Base-by-base conservation (phyloP, 2,797 vertebrate genomes). In the Ficedula albicollis region DNA sequence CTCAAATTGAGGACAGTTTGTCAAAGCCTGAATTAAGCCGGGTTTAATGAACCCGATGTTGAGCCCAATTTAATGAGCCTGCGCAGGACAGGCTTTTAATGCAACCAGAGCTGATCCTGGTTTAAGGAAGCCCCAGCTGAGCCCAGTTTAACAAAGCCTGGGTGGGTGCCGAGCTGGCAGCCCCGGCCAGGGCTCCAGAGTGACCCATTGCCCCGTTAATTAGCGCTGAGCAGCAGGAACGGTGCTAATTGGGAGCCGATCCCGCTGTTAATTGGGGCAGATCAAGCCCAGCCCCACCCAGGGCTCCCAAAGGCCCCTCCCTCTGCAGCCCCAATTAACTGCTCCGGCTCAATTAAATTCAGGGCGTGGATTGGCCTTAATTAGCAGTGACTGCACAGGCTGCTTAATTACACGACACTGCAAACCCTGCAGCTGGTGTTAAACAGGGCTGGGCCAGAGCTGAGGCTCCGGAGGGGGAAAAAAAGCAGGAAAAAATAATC, bases 161-260 rank as follows among this genome's bases (percentile, higher is more conserved):
- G 12, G 30, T 32, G 25, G 52, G 32, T 8, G n/a, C 62, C 2
- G 2, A n/a, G 46, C n/a, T 1, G 18, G 38, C 80, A 23, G 41
- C 20, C 1, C 29, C 2, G 5, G 14, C 41, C 4, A 0, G 0
- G 22, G n/a, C 39, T 16, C n/a, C 38, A 2, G 21, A 29, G 6
- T 4, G 49, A 4, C 30, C 22, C 58, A 9, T 11, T n/a, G 49
- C 4, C 26, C 18, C 66, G 7, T 11, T n/a, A 51, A 44, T 14
- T 29, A 48, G 76, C 68, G 1, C 8, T 0, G 75, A 11, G 1
- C 11, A 4, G 11, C 2, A 10, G 63, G 30, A 41, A 21, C 9
- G 23, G 48, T 0, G 11, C 15, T 43, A 87, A 78, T 10, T 48
- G 30, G 41, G 25, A 11, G 5, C 1, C 1, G 39, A 8, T 6